phyloP scores from a whole-genome alignment of 1,140 invertebrate genomes.

The Penaeus chinensis region DNA sequence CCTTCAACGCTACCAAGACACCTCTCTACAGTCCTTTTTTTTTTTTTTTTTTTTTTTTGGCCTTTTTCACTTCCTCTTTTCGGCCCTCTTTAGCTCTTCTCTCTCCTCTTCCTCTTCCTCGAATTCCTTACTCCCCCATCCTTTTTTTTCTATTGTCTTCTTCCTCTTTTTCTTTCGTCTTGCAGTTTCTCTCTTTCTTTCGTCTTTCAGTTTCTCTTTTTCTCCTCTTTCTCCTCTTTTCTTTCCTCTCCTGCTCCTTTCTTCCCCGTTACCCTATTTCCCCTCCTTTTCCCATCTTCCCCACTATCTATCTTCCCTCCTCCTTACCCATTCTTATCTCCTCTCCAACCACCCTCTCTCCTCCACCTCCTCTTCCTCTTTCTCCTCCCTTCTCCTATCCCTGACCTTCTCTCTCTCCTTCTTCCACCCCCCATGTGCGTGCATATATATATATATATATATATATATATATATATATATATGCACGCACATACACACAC shows the following conservation, averaged over 20 bases:
- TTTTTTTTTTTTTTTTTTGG: not conserved
- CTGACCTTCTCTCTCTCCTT: not conserved
- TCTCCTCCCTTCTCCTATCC: not conserved
- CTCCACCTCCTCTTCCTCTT: not conserved
- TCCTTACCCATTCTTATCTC: not conserved
- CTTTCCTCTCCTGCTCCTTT: not conserved
- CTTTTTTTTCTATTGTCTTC: not conserved
- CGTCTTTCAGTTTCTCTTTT: not conserved
- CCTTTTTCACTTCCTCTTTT: not conserved
- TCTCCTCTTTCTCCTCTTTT: not conserved
- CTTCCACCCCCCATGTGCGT: not conserved
- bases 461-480: not conserved
- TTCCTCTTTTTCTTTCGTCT: not conserved
- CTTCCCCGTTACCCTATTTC: not conserved
- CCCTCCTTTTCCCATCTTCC: not conserved
- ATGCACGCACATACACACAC: not conserved
- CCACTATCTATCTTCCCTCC: not conserved
- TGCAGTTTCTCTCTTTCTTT: not conserved
- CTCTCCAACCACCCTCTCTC: not conserved
- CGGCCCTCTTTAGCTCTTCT: not conserved
- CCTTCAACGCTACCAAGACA: not conserved
- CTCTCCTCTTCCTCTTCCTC: not conserved
- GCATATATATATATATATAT: not conserved
- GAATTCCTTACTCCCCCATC: not conserved
- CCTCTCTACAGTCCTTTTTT: not conserved